Percentiles rank a stretch among this genome's conserved stretches.
Evolutionary conservation across 2,113 vertebrate species (phyloP).

Genomic region (Eptesicus fuscus): DNA sequence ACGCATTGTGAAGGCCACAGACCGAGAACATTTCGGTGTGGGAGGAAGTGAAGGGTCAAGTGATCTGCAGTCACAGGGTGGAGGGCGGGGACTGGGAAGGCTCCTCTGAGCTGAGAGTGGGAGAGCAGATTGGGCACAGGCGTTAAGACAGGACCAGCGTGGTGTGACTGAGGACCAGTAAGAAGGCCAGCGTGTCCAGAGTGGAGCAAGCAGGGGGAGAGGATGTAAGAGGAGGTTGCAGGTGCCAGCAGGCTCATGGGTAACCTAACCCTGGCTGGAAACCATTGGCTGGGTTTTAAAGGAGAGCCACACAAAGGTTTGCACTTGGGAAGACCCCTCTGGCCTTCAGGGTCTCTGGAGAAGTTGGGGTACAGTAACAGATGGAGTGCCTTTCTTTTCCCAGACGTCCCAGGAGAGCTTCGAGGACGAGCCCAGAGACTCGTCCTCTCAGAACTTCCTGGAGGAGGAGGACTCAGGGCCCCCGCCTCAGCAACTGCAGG

Average conservation of each 20-base stretch:
- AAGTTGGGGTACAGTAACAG: neutral
- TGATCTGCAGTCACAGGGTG: neutral
- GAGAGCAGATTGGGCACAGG: neutral
- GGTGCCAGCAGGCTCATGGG: neutral
- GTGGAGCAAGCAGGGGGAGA: neutral
- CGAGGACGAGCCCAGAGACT: neutral
- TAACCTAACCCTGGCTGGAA: neutral
- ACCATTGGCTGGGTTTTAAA: neutral
- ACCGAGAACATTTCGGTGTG: no score
- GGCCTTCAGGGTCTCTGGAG: neutral
- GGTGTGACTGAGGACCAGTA: no score
- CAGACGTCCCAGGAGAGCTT: constrained; percentile 46
- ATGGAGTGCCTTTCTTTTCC: neutral
- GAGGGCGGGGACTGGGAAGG: neutral
- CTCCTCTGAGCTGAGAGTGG: neutral
- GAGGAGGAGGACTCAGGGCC: neutral
- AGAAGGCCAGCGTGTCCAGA: accelerated
- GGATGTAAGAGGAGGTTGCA: accelerated
- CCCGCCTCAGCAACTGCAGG: neutral
- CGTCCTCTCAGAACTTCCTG: neutral
- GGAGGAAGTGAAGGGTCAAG: neutral
- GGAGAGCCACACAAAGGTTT: neutral
- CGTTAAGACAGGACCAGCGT: neutral
- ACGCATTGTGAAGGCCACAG: neutral
- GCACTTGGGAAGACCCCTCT: neutral